Base-by-base conservation (phyloP, 2,797 vertebrate species). In the Corythornis leucogaster region DNA sequence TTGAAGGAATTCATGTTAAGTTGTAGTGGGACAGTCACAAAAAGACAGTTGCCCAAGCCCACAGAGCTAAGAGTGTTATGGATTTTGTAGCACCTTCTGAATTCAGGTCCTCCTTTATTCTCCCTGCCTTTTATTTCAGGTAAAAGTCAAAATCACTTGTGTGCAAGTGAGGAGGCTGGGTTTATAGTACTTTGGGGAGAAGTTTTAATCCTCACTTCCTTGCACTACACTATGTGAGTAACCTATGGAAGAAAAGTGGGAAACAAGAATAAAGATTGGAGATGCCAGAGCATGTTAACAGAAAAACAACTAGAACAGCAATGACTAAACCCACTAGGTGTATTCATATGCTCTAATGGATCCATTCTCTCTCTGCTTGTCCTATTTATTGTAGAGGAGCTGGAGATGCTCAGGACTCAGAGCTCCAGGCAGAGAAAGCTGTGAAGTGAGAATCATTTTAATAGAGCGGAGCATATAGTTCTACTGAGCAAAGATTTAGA, bases 81-180 rank as follows among this genome's bases (percentile, higher is more conserved):
- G 58, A 1, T 70, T 43, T 81, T 67, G 25, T 26, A 24, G 59
- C 7, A 57, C 0, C 1, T 58, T 31, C 0, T 73, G 59, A 64
- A 79, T 76, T 46, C 1, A 2, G 35, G 14, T 69, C 16, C 64
- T 79, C 53, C 28, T 58, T 67, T 4, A 1, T 74, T 93, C 30
- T 87, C 10, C 77, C 33, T 77, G 59, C 35, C 16, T 80, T 74
- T 76, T 79, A 54, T 53, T 82, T 84, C 70, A 67, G 42, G 6
- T 68, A 54, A 71, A 2, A 62, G 18, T 59, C 28, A 57, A 66
- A 92, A 78, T 46, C 11, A n/a, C 10, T 57, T 35, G 38, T 42
- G 53, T 69, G 84, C 24, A 31, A 58, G 17, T 66, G 81, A 42
- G 25, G 25, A 9, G 4, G 3, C 5, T 38, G 17, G 8, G 8